These are phyloP conservation scores for Drosophila nigromelanica DNA, from an alignment of 1,140 invertebrate species.

Conservation along the genomic window DNA sequence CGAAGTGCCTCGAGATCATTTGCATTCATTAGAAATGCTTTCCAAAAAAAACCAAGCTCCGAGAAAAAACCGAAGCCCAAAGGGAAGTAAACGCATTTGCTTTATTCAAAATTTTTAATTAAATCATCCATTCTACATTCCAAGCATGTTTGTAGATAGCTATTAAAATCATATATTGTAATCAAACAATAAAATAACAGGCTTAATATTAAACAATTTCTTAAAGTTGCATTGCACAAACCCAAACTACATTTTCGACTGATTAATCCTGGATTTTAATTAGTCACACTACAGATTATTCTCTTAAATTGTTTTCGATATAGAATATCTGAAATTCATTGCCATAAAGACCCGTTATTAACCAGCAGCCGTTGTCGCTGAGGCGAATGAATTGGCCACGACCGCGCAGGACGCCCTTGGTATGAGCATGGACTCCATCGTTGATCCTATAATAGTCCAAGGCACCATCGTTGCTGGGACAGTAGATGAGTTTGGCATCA, in stretches of 20 bases:
- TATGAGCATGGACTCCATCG: slow-evolving; percentile 61
- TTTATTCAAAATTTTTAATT: not conserved
- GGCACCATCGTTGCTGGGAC: slow-evolving; percentile 69
- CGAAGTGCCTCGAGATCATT: too few relatives aligned
- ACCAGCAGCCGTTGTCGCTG: slow-evolving; percentile 78
- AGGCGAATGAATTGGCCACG: slow-evolving; percentile 69
- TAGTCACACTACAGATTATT: not conserved
- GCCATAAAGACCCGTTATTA: slow-evolving; percentile 73
- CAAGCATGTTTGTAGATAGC: not conserved
- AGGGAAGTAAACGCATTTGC: too few relatives aligned
- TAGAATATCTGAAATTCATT: slow-evolving; percentile 78
- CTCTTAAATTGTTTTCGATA: slow-evolving; percentile 12
- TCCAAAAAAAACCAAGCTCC: too few relatives aligned
- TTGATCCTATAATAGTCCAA: slow-evolving; percentile 67
- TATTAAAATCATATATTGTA: too few relatives aligned
- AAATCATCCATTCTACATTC: not conserved
- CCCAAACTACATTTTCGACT: too few relatives aligned
- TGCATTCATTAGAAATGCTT: too few relatives aligned
- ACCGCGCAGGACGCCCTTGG: slow-evolving; percentile 67
- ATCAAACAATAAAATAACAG: too few relatives aligned
- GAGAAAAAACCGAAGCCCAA: too few relatives aligned
- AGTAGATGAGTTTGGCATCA: slow-evolving; percentile 69
- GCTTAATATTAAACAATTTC: not conserved
- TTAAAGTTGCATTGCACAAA: not conserved
- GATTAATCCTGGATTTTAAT: too few relatives aligned